Evolutionary conservation across 2,888 invertebrate species (phyloP).

Genomic region (Hydriomena furcata): DNA sequence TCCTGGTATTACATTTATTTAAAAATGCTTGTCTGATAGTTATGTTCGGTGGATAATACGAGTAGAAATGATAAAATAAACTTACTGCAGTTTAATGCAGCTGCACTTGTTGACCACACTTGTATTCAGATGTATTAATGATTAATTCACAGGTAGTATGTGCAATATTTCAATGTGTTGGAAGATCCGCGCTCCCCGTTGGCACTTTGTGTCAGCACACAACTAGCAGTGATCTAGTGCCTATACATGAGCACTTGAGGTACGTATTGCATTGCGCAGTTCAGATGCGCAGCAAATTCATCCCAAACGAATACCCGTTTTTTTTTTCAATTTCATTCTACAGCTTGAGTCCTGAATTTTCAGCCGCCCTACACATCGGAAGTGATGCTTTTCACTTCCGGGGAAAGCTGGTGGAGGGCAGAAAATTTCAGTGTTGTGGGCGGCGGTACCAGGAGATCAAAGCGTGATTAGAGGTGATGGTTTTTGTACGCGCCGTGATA

Average conservation of each 20-base stretch:
- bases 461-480: conserved; percentile 36
- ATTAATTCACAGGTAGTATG: too few relatives aligned
- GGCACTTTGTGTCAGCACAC: not conserved
- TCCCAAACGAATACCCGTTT: not conserved
- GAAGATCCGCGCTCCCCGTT: too few relatives aligned
- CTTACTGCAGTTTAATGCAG: too few relatives aligned
- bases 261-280: conserved; percentile 49
- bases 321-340: conserved; percentile 20
- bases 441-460: conserved; percentile 69
- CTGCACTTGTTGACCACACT: too few relatives aligned
- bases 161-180: too few relatives aligned
- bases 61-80: too few relatives aligned
- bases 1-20: too few relatives aligned
- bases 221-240: conserved; percentile 10
- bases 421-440: conserved; percentile 80
- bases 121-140: too few relatives aligned
- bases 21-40: too few relatives aligned
- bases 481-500: conserved; percentile 7
- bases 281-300: conserved; percentile 52
- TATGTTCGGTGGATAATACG: too few relatives aligned
- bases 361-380: conserved; percentile 70
- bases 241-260: conserved; percentile 25
- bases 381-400: conserved; percentile 64
- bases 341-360: conserved; percentile 27
- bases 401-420: conserved; percentile 72